Base-by-base conservation (phyloP, 2,888 invertebrate genomes). In the Anthophora plumipes region DNA sequence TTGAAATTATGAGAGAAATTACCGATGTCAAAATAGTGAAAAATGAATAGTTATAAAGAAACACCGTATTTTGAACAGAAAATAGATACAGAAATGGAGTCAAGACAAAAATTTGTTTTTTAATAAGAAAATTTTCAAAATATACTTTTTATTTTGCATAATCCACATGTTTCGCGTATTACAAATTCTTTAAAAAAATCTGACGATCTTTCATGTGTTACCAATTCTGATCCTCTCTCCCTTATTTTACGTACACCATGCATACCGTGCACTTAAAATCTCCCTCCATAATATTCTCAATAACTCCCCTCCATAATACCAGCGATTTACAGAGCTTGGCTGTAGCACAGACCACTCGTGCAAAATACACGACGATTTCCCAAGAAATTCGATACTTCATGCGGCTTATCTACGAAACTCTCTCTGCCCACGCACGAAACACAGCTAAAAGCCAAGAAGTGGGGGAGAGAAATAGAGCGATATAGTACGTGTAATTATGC, bases 401-500 rank as follows among this genome's bases (percentile, higher is more conserved):
- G 67, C 66, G n/a, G 60, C 72, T 67, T 72, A 73, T 73, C 68
- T 63, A 6, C n/a, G 37, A 60, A 50, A 61, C 54, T 31, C 31
- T 31, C 12, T 39, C 41, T 20, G 41, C 41, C 59, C 41, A 60
- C 59, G 59, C 59, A 41, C 17, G 55, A 17, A 14, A 17, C 55
- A 17, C 17, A 17, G 37, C 17, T 7, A 37, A 37, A 14, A n/a
- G n/a, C 37, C 11, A 17, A n/a, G n/a, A 4, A 31, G 31, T 31
- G 31, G 31, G 31, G 31, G 31, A n/a, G n/a, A n/a, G 31, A 31
- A 31, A 3, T 31, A 31, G 31, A 31, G 31, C 31, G 31, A 31
- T 1, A 31, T 31, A 31, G 31, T 31, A 5, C 37, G 59, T 64
- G 67, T 84, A 84, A 82, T 82, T 84, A 70, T 71, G 60, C 48